Evolutionary conservation across 1,140 invertebrate genomes (phyloP).

Genomic region (Cotesia typhae): DNA sequence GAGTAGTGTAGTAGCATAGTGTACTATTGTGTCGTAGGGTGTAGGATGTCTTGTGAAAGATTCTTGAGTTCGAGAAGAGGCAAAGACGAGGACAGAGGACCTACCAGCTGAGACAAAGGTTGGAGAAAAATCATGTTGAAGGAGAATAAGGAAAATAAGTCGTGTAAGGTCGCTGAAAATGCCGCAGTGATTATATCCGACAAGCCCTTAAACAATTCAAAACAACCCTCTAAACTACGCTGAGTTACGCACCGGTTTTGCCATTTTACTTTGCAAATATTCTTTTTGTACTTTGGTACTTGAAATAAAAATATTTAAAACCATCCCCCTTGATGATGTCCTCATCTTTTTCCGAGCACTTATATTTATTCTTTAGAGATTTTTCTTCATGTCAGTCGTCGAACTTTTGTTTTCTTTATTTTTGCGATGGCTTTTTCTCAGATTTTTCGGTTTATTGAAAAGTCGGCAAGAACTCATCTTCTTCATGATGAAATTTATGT

Average conservation of each 20-base stretch:
- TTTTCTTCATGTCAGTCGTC: too few relatives aligned
- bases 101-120: slow-evolving; percentile 21
- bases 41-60: slow-evolving; percentile 27
- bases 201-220: slow-evolving; percentile 50
- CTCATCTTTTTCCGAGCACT: slow-evolving; percentile 54
- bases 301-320: slow-evolving; percentile 62
- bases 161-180: slow-evolving; percentile 22
- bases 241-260: slow-evolving; percentile 20
- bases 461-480: slow-evolving; percentile 37
- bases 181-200: slow-evolving; percentile 62
- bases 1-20: background rate
- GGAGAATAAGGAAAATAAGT: slow-evolving; percentile 38
- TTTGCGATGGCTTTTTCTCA: slow-evolving; percentile 25
- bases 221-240: slow-evolving; percentile 42
- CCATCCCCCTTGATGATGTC: slow-evolving; percentile 37
- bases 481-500: slow-evolving; percentile 28
- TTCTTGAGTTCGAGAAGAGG: slow-evolving; percentile 29
- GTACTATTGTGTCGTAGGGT: too few relatives aligned
- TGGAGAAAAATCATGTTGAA: slow-evolving; percentile 38
- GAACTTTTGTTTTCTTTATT: slow-evolving; percentile 50
- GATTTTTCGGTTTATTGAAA: slow-evolving; percentile 58
- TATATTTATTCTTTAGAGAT: slow-evolving; percentile 53
- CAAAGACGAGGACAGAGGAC: slow-evolving; percentile 31
- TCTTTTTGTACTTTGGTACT: slow-evolving; percentile 17
- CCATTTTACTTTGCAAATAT: slow-evolving; percentile 11